These are phyloP conservation scores for Parauchenoglanis punctatus DNA, from an alignment of 2,797 vertebrate genomes.

Conservation along the genomic window DNA sequence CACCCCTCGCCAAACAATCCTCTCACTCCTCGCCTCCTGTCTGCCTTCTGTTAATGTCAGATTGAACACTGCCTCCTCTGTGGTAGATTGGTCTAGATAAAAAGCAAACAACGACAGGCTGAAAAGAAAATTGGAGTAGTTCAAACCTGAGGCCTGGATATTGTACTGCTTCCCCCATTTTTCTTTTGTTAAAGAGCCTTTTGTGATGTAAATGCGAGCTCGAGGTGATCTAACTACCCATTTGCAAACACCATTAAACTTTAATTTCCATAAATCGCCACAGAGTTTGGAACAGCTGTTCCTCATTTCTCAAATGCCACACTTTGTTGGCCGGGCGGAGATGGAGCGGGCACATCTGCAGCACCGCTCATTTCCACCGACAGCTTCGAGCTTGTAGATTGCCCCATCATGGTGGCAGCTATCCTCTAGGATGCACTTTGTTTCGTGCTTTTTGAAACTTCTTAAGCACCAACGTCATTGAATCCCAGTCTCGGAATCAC, in stretches of 20 bases:
- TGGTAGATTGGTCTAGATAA: conserved; percentile 30
- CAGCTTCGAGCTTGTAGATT: conserved; percentile 28
- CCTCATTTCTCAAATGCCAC: conserved; percentile 38
- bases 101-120: conserved; percentile 48
- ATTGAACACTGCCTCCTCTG: conserved; percentile 11
- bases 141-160: background rate
- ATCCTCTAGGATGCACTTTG: background rate
- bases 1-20: conserved; percentile 39
- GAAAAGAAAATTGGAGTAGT: conserved; percentile 37
- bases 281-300: conserved; percentile 46
- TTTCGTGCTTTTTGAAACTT: background rate
- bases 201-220: background rate
- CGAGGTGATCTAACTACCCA: conserved; percentile 6
- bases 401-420: conserved; percentile 13
- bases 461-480: background rate
- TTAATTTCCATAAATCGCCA: conserved; percentile 7
- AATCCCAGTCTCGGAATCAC: background rate
- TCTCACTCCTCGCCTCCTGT: conserved; percentile 33
- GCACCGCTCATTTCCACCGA: background rate
- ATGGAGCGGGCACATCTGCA: conserved; percentile 45
- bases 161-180: background rate
- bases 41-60: conserved; percentile 50
- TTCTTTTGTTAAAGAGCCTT: background rate
- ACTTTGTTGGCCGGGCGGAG: conserved; percentile 43
- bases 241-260: conserved; percentile 12